Conservation (phyloP, 1,140 invertebrate species). For the Mizuhopecten yessoensis region DNA sequence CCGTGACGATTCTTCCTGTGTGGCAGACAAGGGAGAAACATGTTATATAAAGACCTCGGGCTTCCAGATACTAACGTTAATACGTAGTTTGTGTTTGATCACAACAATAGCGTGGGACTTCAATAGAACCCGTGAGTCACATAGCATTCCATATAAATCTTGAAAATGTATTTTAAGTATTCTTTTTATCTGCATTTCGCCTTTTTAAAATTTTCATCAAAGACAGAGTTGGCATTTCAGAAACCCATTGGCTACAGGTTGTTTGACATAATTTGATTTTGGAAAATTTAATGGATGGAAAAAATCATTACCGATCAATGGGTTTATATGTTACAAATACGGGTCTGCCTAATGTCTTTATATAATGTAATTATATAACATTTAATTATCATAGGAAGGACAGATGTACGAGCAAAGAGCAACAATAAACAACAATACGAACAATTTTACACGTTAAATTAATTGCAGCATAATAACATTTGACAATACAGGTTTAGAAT, state of each 20-base stretch:
- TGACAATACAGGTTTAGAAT: no score
- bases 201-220: background rate
- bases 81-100: background rate
- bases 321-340: background rate
- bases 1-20: no score
- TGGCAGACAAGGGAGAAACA: no score
- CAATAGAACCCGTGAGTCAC: background rate
- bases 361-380: background rate
- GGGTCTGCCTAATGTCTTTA: background rate
- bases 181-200: background rate
- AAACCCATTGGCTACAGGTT: background rate
- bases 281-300: background rate
- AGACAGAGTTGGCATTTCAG: background rate
- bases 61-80: background rate
- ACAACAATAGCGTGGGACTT: background rate
- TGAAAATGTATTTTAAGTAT: background rate
- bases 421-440: no score
- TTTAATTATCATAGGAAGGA: background rate
- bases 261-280: background rate
- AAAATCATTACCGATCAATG: background rate
- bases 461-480: no score
- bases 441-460: no score
- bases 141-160: background rate
- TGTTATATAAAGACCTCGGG: background rate
- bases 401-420: background rate